Conservation (phyloP, 1,140 invertebrate species). For the Solen grandis region DNA sequence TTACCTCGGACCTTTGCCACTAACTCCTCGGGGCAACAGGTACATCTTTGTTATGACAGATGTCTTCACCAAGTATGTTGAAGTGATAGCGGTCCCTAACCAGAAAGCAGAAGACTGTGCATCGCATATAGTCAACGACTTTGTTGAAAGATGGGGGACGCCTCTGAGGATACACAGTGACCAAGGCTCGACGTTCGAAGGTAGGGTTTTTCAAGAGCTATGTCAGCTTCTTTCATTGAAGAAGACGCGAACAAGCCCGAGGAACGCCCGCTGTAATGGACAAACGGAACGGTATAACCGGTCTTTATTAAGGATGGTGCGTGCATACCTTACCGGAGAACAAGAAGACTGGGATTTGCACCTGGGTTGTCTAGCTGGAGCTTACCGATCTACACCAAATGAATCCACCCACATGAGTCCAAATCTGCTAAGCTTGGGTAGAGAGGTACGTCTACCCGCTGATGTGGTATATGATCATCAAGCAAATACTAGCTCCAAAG, state of each 20-base stretch:
- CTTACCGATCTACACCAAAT: slow-evolving; percentile 24
- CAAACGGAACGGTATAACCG: slow-evolving; percentile 30
- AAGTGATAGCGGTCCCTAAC: too few relatives aligned
- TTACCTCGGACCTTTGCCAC: slow-evolving; percentile 66
- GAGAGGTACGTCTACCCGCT: slow-evolving; percentile 9
- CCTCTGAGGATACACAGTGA: too few relatives aligned
- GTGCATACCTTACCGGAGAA: neutral
- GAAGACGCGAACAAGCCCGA: slow-evolving; percentile 23
- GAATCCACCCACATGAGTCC: slow-evolving; percentile 9
- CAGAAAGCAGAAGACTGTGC: slow-evolving; percentile 35
- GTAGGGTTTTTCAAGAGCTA: slow-evolving; percentile 23
- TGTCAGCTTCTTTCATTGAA: slow-evolving; percentile 5
- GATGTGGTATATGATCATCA: too few relatives aligned
- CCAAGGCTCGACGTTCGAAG: too few relatives aligned
- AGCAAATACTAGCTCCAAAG: neutral
- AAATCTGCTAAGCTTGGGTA: slow-evolving; percentile 20
- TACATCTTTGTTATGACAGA: slow-evolving; percentile 69
- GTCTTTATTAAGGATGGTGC: slow-evolving; percentile 23
- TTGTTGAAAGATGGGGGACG: too few relatives aligned
- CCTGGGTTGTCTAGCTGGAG: slow-evolving; percentile 25
- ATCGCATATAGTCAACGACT: neutral
- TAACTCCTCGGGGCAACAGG: slow-evolving; percentile 56
- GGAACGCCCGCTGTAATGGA: slow-evolving; percentile 20
- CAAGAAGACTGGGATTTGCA: slow-evolving; percentile 33
- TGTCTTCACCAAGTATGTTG: too few relatives aligned